A percentile compares a stretch with the other conserved stretches of the same genome.
Conservation (phyloP, 2,888 invertebrate genomes). For the Ormia ochracea region DNA sequence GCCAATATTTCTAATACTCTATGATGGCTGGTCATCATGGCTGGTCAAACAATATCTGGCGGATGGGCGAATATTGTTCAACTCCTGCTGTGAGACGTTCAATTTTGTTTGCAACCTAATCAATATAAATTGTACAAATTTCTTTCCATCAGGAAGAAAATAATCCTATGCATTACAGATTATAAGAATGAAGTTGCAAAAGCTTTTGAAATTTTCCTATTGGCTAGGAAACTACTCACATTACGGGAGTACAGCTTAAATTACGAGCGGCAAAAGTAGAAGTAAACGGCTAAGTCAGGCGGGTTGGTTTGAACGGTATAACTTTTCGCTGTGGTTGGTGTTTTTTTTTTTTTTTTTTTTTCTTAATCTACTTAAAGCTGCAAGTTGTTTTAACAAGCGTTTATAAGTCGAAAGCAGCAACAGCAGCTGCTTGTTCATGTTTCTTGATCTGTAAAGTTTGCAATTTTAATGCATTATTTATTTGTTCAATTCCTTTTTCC, state of each 20-base stretch:
- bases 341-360: background rate
- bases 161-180: too few relatives aligned
- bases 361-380: conserved; percentile 40
- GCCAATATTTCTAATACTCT: too few relatives aligned
- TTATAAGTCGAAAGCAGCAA: conserved; percentile 21
- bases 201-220: too few relatives aligned
- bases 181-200: too few relatives aligned
- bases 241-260: conserved; percentile 9
- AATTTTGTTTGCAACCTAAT: too few relatives aligned
- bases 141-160: too few relatives aligned
- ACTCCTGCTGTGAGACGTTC: too few relatives aligned
- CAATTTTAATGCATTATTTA: conserved; percentile 2
- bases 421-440: conserved; percentile 33
- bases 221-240: background rate
- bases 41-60: too few relatives aligned
- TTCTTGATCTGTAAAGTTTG: conserved; percentile 4
- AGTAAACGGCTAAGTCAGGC: background rate
- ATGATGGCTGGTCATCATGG: too few relatives aligned
- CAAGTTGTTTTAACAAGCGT: conserved; percentile 30
- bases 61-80: too few relatives aligned
- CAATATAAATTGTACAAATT: too few relatives aligned
- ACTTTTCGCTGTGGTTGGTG: conserved; percentile 13
- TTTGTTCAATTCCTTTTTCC: conserved; percentile 27
- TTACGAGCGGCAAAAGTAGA: conserved; percentile 16
- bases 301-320: background rate